These are phyloP conservation scores for Trissolcus basalis DNA, from an alignment of 1,140 invertebrate species.

Conservation along the genomic window DNA sequence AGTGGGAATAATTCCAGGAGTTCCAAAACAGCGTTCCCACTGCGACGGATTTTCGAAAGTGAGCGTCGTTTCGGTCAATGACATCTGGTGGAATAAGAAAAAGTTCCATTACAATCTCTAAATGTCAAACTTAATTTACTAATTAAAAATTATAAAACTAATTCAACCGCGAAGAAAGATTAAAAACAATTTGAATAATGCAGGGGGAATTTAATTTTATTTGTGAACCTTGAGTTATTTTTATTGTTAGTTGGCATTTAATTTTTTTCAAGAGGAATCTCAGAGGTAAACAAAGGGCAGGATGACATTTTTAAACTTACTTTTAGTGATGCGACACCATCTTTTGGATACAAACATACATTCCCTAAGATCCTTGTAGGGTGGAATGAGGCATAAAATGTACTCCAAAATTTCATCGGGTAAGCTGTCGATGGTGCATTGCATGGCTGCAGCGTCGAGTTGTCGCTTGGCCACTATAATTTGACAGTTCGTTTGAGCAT, in stretches of 20 bases:
- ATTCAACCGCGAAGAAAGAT: no score
- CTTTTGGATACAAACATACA: conserved; percentile 90
- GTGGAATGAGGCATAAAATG: conserved; percentile 90
- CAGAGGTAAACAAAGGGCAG: neutral
- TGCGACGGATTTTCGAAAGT: conserved; percentile 82
- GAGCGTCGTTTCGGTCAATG: conserved; percentile 80
- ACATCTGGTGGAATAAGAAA: conserved; percentile 80
- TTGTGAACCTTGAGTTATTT: no score
- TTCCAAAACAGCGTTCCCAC: conserved; percentile 84
- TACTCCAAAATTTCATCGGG: conserved; percentile 96
- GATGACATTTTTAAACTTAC: conserved; percentile 77
- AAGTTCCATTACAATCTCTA: neutral
- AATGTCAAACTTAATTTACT: no score
- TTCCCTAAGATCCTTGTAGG: conserved; percentile 91
- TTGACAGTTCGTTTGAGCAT: conserved; percentile 14
- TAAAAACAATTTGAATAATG: no score
- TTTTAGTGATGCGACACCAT: conserved; percentile 88
- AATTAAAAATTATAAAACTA: no score
- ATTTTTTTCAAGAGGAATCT: no score
- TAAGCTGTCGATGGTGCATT: conserved; percentile 81
- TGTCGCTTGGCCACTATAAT: conserved; percentile 1
- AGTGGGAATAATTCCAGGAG: conserved; percentile 76
- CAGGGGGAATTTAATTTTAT: no score
- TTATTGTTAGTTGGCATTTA: no score
- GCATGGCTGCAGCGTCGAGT: conserved; percentile 61